Evolutionary conservation across 2,797 vertebrate species (phyloP), one percentile per base, ranked within the genome.

Genomic region (Galagoides demidoff): DNA sequence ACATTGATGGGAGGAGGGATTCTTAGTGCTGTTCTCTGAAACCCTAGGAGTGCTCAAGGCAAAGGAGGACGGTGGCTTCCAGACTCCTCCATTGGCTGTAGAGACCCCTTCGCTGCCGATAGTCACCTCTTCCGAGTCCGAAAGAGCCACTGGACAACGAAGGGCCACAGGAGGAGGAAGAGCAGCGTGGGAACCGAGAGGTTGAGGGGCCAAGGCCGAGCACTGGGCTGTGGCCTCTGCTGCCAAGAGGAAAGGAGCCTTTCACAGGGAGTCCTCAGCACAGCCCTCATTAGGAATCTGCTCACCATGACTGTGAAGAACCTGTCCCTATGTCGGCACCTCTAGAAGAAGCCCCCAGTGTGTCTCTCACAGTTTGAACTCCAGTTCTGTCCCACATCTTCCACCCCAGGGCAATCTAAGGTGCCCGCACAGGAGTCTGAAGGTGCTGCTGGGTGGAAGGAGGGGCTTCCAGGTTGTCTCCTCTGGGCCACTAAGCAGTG

Each of bases 101-200:
- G 89, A 86, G 74, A 52, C 49, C 55, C 57, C 78, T 57, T 68
- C 68, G 27, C 49, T 4, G 49, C 7, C 4, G 43, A 71, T 0
- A 23, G 94, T 99, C 98, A 98, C 97, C 98, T 98, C 96, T 98
- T 98, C 97, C 96, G 97, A 78, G 96, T 97, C 87, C 98, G 98
- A 96, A 98, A 97, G 90, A 99, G 97, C 97, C 99, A 99, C 98
- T 99, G 99, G 90, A 99, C 99, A 1, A 99, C 57, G 66, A 99
- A 99, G 31, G 99, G 99, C 99, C 99, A 99, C 84, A 99, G 73
- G 92, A 99, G 39, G 90, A 99, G 98, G 97, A 99, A 99, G 76
- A 99, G 95, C 31, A 99, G 86, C 0, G 99, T 99, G 82, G 88
- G 98, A 0, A 97, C 98, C 0, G 99, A 99, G 90, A 98, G 92